Evolutionary conservation across 1,140 invertebrate species (phyloP).

Genomic region (Achatina immaculata): DNA sequence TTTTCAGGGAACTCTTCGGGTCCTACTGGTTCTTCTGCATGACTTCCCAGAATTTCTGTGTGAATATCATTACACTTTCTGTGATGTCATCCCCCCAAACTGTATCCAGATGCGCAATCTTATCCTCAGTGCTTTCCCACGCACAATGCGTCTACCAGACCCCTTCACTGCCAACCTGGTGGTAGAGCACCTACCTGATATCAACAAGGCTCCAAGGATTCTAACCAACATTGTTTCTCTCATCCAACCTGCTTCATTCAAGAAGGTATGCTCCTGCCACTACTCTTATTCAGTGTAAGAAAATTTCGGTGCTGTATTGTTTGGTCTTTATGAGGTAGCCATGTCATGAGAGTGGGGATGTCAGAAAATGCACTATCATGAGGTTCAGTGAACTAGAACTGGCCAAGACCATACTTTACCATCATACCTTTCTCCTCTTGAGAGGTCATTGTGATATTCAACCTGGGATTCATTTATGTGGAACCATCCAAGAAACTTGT

Average conservation of each 20-base stretch:
- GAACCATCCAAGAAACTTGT: too few relatives aligned
- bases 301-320: neutral
- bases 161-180: constrained; percentile 92
- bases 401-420: too few relatives aligned
- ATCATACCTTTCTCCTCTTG: too few relatives aligned
- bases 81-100: constrained; percentile 98
- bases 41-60: constrained; percentile 99
- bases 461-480: too few relatives aligned
- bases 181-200: constrained; percentile 91
- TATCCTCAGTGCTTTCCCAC: constrained; percentile 96
- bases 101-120: constrained; percentile 99
- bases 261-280: constrained; percentile 79
- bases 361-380: too few relatives aligned
- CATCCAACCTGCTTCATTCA: constrained; percentile 89
- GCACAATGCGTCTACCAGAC: constrained; percentile 97
- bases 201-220: constrained; percentile 86
- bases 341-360: too few relatives aligned
- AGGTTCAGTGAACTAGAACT: too few relatives aligned
- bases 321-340: too few relatives aligned
- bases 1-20: constrained; percentile 88
- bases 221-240: constrained; percentile 89
- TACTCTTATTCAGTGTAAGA: neutral
- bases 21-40: constrained; percentile 95
- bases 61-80: constrained; percentile 99
- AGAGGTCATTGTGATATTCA: too few relatives aligned